These are phyloP conservation scores for Perca flavescens DNA, from an alignment of 2,113 vertebrate genomes.

Conservation along the genomic window DNA sequence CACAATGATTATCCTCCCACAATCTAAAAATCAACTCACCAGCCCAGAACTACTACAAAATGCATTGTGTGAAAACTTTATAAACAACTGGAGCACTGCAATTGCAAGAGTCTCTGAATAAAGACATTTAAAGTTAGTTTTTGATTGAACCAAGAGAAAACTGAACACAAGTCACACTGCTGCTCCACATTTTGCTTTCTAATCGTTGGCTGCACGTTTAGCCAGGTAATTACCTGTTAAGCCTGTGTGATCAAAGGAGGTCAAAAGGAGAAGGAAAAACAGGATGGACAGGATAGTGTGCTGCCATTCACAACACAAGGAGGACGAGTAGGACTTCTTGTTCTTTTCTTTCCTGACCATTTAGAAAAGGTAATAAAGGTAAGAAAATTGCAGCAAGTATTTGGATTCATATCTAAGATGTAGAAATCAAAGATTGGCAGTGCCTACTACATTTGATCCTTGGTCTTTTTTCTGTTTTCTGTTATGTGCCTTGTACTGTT, in stretches of 20 bases:
- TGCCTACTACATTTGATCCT: not conserved
- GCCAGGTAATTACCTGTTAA: conserved; percentile 68
- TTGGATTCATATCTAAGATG: not conserved
- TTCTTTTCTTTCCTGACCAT: not conserved
- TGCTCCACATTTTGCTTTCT: conserved; percentile 55
- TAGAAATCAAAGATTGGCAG: not conserved
- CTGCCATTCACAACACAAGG: conserved; percentile 18
- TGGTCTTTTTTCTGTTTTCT: too few relatives aligned
- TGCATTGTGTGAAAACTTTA: not conserved
- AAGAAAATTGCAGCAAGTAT: not conserved
- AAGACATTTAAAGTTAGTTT: not conserved
- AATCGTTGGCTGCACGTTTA: conserved; percentile 52
- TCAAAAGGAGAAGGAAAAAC: conserved; percentile 17
- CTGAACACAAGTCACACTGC: conserved; percentile 38
- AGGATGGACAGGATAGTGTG: not conserved
- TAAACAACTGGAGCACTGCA: not conserved
- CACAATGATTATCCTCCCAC: not conserved
- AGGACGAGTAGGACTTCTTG: conserved; percentile 1
- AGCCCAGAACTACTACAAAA: not conserved
- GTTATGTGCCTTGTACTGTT: too few relatives aligned
- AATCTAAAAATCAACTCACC: not conserved
- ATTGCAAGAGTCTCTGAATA: not conserved
- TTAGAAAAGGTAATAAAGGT: conserved; percentile 37
- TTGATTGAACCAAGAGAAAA: not conserved
- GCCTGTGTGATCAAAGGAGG: conserved; percentile 58